phyloP scores from a whole-genome alignment of 2,113 vertebrate genomes.

The human region GRCh38 chr7:102044501-102045000 shows the following conservation, averaged over 20 bases:
- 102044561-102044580: too few species aligned
- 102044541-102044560: not conserved
- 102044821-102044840: rapidly evolving
- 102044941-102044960: not conserved
- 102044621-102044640: not conserved
- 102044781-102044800: not conserved
- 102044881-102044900: not conserved
- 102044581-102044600: not conserved
- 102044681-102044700: not conserved
- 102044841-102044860: not conserved
- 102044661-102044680: not conserved
- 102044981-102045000: not conserved
- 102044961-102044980: not conserved
- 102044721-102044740: not conserved
- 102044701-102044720: not conserved
- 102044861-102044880: not conserved
- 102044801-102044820: not conserved
- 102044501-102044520: not conserved
- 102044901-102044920: not conserved
- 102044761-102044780: not conserved
- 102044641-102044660: too few species aligned
- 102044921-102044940: not conserved
- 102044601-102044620: not conserved
- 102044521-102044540: not conserved
- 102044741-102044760: not conserved